Evolutionary conservation across 2,113 vertebrate species (phyloP), one percentile per base, ranked within the genome.

Genomic region (Oreochromis spilurus): DNA sequence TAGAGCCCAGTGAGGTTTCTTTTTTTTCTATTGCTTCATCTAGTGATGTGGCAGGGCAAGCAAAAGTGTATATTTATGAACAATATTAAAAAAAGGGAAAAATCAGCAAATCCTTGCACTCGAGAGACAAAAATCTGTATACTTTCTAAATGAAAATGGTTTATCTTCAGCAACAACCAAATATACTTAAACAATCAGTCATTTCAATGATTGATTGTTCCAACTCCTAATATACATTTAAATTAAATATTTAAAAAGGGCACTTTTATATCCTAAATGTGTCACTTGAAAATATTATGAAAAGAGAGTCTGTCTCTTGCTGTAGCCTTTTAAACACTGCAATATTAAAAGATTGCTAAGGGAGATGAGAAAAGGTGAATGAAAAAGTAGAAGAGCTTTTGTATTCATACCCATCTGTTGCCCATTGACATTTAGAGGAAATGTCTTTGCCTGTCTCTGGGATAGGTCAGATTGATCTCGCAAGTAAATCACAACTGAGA

Each of bases 341-440:
- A 67, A 60, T 17, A 5, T 53, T 9, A 36, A 70, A 70, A 26
- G 29, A 43, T 38, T 79, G 1, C 13, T 9, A 24, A 70, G 65
- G 12, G 36, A 0, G 9, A 43, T 5, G 5, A 36, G 26, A 72
- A 40, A 72, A 77, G 54, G 36, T 57, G 53, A 29, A n/a, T 4
- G 4, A 31, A 82, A 79, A 17, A 36, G 13, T 50, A 21, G 55
- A 70, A 21, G n/a, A 36, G 9, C 14, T 83, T 88, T 77, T 48
- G 82, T 87, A 87, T 89, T 92, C 85, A 75, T 10, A 13, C 34
- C 67, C 84, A 78, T 77, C 84, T 84, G 72, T 53, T 86, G 70
- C 50, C 31, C 48, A n/a, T 85, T 94, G 87, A 85, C 88, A 93
- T 93, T 90, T 89, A 84, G 38, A 72, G 12, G 38, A 82, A 88